Evolutionary conservation across 2,113 vertebrate genomes (phyloP), one percentile per base, ranked within the genome.

Genomic region (Muscicapa adusta): DNA sequence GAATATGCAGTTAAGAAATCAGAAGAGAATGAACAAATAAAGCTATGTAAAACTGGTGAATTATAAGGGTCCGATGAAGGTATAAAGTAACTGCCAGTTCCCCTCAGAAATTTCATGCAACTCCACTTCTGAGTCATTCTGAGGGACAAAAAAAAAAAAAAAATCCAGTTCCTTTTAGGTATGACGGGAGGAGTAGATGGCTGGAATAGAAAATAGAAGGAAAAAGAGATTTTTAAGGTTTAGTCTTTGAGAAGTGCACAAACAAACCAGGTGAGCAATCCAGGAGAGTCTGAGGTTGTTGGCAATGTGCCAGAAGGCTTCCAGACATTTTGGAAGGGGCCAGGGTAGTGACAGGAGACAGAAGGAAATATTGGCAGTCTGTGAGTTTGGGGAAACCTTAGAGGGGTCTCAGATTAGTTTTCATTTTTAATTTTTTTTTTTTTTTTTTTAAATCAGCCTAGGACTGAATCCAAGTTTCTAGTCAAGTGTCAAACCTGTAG

Each of bases 241-340:
- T 7, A 47, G 38, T 73, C 54, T 91, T 77, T 71, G 20, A 78
- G 48, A 85, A 94, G 24, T 53, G 16, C 26, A 48, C 18, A 43
- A 33, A 38, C 85, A 94, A 40, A 45, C 57, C 84, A 95, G 93
- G 89, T 96, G 70, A 89, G 16, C 73, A 68, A 60, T 66, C 29
- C 33, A 72, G 76, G 80, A 83, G 57, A 48, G 31, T 78, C 56
- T 89, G 72, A 92, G 51, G 29, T 56, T 71, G 36, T 80, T 93
- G 68, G 65, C 2, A 1, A 10, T 17, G 26, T 74, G 60, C 88
- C 83, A 93, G 51, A 48, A 75, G 31, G 25, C 81, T 1, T 6
- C 25, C 18, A 76, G 66, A 62, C 62, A 18, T 81, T 75, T 75
- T 94, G 47, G 53, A 89, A 75, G 18, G 31, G 24, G 45, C 45